Conservation (phyloP, 2,888 invertebrate genomes). For the Celastrina argiolus region DNA sequence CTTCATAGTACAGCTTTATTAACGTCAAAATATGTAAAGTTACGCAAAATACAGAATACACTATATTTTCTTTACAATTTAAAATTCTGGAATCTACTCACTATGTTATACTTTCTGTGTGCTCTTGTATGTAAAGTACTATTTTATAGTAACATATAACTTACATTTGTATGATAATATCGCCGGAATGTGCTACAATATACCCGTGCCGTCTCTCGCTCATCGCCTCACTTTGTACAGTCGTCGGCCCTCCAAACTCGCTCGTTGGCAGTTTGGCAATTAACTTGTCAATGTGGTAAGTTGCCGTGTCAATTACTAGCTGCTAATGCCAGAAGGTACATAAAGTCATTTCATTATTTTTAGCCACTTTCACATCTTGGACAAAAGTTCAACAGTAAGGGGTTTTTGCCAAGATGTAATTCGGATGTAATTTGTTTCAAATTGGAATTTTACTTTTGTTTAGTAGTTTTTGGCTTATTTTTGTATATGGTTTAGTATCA, state of each 20-base stretch:
- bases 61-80: no score
- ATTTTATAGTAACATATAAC: no score
- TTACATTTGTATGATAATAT: background rate
- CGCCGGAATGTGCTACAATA: background rate
- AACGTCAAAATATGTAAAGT: background rate
- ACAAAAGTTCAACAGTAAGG: no score
- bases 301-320: conserved; percentile 21
- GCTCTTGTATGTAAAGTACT: no score
- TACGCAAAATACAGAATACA: no score
- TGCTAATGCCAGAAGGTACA: background rate
- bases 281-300: conserved; percentile 56
- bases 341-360: background rate
- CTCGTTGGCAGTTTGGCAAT: conserved; percentile 57
- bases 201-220: conserved; percentile 1
- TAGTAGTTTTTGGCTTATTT: no score
- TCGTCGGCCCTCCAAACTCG: conserved; percentile 33
- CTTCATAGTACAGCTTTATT: background rate
- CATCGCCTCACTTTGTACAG: conserved; percentile 7
- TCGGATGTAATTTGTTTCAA: no score
- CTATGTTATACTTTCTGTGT: no score
- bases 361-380: background rate
- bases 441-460: no score
- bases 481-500: no score
- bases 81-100: no score
- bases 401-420: no score